Conservation (phyloP, 1,140 invertebrate genomes). For the Charaxes varanes region DNA sequence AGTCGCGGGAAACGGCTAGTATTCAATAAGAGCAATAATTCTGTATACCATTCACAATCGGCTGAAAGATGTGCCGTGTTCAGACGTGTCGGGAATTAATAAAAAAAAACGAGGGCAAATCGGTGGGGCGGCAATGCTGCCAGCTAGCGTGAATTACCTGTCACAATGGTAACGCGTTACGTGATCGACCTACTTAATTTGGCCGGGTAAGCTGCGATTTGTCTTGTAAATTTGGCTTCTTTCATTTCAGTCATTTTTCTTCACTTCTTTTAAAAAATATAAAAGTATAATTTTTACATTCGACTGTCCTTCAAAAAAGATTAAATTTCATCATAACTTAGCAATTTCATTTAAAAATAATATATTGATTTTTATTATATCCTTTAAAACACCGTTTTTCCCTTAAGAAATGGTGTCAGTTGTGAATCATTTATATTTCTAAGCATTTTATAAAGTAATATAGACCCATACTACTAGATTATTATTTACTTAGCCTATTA, state of each 20-base stretch:
- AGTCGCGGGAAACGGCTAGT: too few species aligned
- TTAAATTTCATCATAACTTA: too few species aligned
- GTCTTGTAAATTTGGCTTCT: slow-evolving; percentile 7
- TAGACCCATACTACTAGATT: too few species aligned
- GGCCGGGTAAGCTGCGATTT: slow-evolving; percentile 30
- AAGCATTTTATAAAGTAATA: too few species aligned
- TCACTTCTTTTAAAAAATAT: too few species aligned
- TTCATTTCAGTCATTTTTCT: too few species aligned
- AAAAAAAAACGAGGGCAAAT: slow-evolving; percentile 44
- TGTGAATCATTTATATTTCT: too few species aligned
- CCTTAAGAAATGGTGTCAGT: too few species aligned
- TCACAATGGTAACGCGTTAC: slow-evolving; percentile 49
- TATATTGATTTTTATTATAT: background rate
- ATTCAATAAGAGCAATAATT: slow-evolving; percentile 29
- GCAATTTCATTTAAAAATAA: background rate
- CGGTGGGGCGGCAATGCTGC: slow-evolving; percentile 37
- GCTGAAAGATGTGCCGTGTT: slow-evolving; percentile 34
- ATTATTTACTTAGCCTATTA: too few species aligned
- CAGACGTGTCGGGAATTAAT: slow-evolving; percentile 56
- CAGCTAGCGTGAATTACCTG: slow-evolving; percentile 39
- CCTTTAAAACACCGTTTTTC: too few species aligned
- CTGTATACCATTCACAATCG: slow-evolving; percentile 48
- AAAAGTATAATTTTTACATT: too few species aligned
- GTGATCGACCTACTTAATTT: slow-evolving; percentile 48
- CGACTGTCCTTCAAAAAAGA: too few species aligned